phyloP scores from a whole-genome alignment of 2,888 invertebrate genomes.

The Apodemia hepburni region DNA sequence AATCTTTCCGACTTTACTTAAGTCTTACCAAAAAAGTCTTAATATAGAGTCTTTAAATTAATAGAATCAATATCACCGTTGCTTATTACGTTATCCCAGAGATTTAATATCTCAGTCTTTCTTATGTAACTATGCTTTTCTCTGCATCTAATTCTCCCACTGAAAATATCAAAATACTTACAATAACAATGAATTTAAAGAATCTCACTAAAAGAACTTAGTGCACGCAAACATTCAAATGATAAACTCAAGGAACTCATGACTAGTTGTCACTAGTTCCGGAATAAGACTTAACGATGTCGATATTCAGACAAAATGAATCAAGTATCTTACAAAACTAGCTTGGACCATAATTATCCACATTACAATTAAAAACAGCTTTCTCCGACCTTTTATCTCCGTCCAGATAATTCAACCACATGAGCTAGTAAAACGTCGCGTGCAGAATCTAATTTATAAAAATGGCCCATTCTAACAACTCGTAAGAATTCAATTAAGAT shows the following conservation, averaged over 20 bases:
- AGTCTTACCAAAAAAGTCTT: too few species aligned
- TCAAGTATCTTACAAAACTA: background rate
- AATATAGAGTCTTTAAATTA: too few species aligned
- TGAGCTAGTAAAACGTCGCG: slow-evolving; percentile 46
- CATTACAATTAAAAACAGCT: slow-evolving; percentile 25
- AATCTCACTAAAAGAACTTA: background rate
- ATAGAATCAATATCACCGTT: too few species aligned
- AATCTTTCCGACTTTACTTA: too few species aligned
- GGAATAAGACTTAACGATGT: background rate
- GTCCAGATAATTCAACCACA: slow-evolving; percentile 36
- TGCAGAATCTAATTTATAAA: slow-evolving; percentile 71
- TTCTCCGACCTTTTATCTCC: slow-evolving; percentile 38
- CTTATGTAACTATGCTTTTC: too few species aligned
- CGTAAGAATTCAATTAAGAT: slow-evolving; percentile 74
- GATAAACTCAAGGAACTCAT: background rate
- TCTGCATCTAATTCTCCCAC: too few species aligned
- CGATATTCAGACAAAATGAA: background rate
- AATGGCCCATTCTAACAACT: slow-evolving; percentile 64
- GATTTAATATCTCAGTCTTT: too few species aligned
- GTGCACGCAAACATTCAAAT: background rate
- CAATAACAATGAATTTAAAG: too few species aligned
- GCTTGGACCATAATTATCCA: slow-evolving; percentile 5
- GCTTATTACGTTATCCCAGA: too few species aligned
- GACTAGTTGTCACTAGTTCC: too few species aligned
- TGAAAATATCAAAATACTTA: too few species aligned